Evolutionary conservation across 2,797 vertebrate species (phyloP).

Genomic region (Schizopygopsis pylzovi): DNA sequence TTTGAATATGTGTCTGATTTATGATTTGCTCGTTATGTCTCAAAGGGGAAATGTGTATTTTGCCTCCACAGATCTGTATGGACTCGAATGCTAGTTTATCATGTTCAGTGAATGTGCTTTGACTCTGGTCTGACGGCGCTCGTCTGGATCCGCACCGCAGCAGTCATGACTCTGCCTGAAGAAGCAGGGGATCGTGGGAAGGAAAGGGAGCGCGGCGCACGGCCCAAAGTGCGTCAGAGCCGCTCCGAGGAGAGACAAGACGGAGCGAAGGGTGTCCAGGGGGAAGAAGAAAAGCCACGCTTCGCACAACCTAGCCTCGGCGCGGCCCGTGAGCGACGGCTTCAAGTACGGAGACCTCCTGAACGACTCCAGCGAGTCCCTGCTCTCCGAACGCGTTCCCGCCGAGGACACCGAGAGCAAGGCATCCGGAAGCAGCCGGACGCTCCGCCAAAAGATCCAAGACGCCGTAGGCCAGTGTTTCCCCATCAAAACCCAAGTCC

Average conservation of each 20-base stretch:
- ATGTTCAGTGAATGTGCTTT: background rate
- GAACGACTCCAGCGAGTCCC: slow-evolving; percentile 67
- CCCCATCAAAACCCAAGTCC: slow-evolving; percentile 76
- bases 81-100: background rate
- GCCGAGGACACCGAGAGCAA: slow-evolving; percentile 71
- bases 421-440: slow-evolving; percentile 73
- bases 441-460: slow-evolving; percentile 85
- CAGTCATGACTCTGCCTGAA: slow-evolving; percentile 65
- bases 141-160: background rate
- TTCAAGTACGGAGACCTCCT: slow-evolving; percentile 81
- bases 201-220: slow-evolving; percentile 79
- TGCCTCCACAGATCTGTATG: background rate
- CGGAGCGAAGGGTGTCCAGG: slow-evolving; percentile 71
- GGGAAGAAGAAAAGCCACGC: slow-evolving; percentile 76
- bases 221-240: slow-evolving; percentile 84
- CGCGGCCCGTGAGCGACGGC: slow-evolving; percentile 81
- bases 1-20: too few relatives aligned
- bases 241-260: slow-evolving; percentile 82
- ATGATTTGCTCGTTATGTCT: too few relatives aligned
- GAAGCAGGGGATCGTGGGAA: slow-evolving; percentile 78
- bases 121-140: background rate
- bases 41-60: too few relatives aligned
- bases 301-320: slow-evolving; percentile 64
- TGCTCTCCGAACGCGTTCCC: slow-evolving; percentile 62
- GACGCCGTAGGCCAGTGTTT: slow-evolving; percentile 88